Percentiles rank a stretch among this genome's conserved stretches.
phyloP scores from a whole-genome alignment of 2,888 invertebrate species.

The Morpho helenor region DNA sequence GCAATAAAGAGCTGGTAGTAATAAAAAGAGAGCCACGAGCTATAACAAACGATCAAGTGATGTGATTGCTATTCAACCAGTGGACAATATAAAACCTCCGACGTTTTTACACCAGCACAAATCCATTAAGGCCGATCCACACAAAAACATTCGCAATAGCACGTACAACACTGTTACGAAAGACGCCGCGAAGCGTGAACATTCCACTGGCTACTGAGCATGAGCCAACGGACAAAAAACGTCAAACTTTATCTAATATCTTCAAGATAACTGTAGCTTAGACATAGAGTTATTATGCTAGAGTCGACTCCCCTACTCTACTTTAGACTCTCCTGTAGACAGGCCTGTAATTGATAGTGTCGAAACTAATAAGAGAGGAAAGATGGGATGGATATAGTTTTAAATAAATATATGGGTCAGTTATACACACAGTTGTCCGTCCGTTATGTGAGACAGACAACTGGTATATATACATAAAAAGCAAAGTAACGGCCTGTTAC shows the following conservation, averaged over 20 bases:
- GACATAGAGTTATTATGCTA: too few relatives aligned
- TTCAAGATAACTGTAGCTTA: slow-evolving; percentile 38
- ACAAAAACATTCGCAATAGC: slow-evolving; percentile 74
- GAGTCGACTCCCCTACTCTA: too few relatives aligned
- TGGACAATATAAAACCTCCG: slow-evolving; percentile 6
- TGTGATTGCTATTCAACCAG: slow-evolving; percentile 5
- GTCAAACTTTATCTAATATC: slow-evolving; percentile 46
- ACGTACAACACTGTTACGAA: slow-evolving; percentile 73
- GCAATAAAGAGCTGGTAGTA: too few relatives aligned
- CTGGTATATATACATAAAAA: too few relatives aligned
- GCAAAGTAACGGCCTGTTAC: too few relatives aligned
- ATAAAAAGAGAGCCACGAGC: slow-evolving; percentile 1
- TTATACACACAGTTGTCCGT: too few relatives aligned
- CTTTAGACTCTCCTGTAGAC: too few relatives aligned
- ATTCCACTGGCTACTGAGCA: slow-evolving; percentile 67
- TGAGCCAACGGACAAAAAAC: slow-evolving; percentile 63
- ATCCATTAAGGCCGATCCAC: slow-evolving; percentile 17
- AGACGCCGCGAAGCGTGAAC: slow-evolving; percentile 72
- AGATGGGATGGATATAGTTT: too few relatives aligned
- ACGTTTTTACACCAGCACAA: slow-evolving; percentile 18
- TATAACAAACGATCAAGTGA: background rate
- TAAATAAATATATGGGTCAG: too few relatives aligned
- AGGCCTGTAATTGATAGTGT: too few relatives aligned
- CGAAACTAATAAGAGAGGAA: too few relatives aligned
- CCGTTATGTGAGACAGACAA: too few relatives aligned